Conservation (phyloP, 2,113 vertebrate species). For the Anser brachyrhynchus region DNA sequence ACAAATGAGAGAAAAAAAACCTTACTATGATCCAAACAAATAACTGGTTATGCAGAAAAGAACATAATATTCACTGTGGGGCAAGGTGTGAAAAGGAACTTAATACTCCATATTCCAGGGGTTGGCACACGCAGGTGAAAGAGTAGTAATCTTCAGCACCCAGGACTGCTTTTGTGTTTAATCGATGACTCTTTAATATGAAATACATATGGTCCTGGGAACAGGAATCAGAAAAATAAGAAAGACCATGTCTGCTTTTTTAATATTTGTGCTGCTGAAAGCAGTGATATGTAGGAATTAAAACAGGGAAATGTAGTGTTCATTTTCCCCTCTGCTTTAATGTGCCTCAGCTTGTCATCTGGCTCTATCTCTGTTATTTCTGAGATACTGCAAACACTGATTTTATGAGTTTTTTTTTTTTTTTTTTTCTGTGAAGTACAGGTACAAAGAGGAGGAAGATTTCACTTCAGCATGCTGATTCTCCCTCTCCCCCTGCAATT, state of each 20-base stretch:
- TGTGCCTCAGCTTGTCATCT: background rate
- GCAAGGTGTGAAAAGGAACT: background rate
- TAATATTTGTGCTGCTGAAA: background rate
- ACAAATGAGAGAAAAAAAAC: background rate
- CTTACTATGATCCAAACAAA: background rate
- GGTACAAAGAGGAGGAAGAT: slow-evolving; percentile 6
- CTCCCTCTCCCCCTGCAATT: background rate
- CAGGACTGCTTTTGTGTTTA: background rate
- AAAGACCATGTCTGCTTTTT: background rate
- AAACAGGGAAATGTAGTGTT: background rate
- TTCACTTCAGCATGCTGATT: slow-evolving; percentile 8
- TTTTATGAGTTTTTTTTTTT: background rate
- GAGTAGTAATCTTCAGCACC: background rate
- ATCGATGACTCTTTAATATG: background rate
- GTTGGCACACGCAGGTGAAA: background rate
- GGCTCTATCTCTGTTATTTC: slow-evolving; percentile 30
- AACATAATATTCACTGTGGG: background rate
- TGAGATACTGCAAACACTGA: background rate
- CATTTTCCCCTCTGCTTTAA: background rate
- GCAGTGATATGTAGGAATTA: background rate
- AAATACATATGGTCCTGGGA: background rate
- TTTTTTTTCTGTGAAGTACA: slow-evolving; percentile 4
- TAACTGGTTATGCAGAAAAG: background rate
- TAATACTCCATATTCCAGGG: background rate
- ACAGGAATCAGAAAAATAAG: background rate